phyloP scores from a whole-genome alignment of 2,888 invertebrate genomes.

The Molanna angustata region DNA sequence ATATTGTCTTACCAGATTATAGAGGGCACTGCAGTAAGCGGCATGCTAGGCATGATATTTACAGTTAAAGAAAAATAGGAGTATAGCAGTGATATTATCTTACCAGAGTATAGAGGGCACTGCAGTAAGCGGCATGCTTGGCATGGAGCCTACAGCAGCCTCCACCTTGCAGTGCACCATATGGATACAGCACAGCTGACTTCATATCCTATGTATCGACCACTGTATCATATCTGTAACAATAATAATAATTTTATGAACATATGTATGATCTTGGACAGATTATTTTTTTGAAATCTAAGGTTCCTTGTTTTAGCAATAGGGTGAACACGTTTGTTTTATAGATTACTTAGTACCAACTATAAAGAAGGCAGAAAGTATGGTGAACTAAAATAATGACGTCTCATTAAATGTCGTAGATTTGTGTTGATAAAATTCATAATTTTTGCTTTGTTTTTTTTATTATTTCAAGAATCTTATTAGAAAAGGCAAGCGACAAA shows the following conservation, averaged over 20 bases:
- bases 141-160: slow-evolving; percentile 60
- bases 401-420: too few relatives aligned
- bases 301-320: too few relatives aligned
- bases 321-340: too few relatives aligned
- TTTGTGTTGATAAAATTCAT: too few relatives aligned
- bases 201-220: slow-evolving; percentile 23
- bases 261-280: too few relatives aligned
- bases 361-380: too few relatives aligned
- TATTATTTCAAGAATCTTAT: too few relatives aligned
- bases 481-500: too few relatives aligned
- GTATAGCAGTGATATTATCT: slow-evolving; percentile 40
- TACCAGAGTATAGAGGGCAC: slow-evolving; percentile 72
- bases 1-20: slow-evolving; percentile 63
- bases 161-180: slow-evolving; percentile 18
- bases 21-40: slow-evolving; percentile 69
- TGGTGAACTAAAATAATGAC: too few relatives aligned
- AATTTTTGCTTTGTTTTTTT: too few relatives aligned
- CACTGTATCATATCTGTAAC: slow-evolving; percentile 21
- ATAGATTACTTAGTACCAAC: too few relatives aligned
- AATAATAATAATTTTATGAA: neutral
- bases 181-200: slow-evolving; percentile 29
- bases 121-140: slow-evolving; percentile 69
- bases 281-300: too few relatives aligned
- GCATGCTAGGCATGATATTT: slow-evolving; percentile 69
- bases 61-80: slow-evolving; percentile 42